Evolutionary conservation across 1,140 invertebrate species (phyloP).

Genomic region (Pristionchus pacificus): DNA sequence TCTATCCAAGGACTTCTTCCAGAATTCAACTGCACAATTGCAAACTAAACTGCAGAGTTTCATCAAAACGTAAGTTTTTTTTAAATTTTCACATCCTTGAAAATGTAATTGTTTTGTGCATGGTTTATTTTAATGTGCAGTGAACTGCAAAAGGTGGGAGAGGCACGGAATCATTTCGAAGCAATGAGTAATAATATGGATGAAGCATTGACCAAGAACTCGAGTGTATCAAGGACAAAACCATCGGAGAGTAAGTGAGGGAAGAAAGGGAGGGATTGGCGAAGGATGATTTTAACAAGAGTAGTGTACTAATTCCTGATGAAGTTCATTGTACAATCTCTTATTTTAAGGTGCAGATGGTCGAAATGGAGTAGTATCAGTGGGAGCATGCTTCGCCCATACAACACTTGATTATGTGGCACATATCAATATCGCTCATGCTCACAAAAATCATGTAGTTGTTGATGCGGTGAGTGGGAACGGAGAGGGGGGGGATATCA

Average conservation of each 20-base stretch:
- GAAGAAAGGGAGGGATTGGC: constrained; percentile 5
- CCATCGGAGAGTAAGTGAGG: constrained; percentile 10
- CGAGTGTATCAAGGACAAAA: constrained; percentile 2
- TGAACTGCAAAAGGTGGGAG: background rate
- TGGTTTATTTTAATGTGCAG: background rate
- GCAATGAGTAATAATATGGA: constrained; percentile 9
- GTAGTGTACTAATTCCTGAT: background rate
- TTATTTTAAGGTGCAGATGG: background rate
- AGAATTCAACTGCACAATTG: constrained; percentile 42
- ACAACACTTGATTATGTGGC: constrained; percentile 55
- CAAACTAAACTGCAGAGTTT: constrained; percentile 35
- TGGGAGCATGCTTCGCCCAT: constrained; percentile 56
- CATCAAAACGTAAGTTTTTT: constrained; percentile 41
- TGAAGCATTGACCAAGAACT: constrained; percentile 17
- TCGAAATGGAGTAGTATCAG: background rate
- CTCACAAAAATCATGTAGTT: constrained; percentile 46
- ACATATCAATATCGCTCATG: constrained; percentile 50
- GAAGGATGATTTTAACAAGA: background rate
- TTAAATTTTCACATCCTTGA: too few species aligned
- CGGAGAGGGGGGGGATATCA: background rate
- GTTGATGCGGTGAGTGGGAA: constrained; percentile 48
- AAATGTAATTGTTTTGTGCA: background rate
- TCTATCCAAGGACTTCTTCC: constrained; percentile 46
- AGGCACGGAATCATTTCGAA: constrained; percentile 10
- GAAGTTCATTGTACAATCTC: background rate